Evolutionary conservation across 2,888 invertebrate species (phyloP).

Genomic region (Agrochola macilenta): DNA sequence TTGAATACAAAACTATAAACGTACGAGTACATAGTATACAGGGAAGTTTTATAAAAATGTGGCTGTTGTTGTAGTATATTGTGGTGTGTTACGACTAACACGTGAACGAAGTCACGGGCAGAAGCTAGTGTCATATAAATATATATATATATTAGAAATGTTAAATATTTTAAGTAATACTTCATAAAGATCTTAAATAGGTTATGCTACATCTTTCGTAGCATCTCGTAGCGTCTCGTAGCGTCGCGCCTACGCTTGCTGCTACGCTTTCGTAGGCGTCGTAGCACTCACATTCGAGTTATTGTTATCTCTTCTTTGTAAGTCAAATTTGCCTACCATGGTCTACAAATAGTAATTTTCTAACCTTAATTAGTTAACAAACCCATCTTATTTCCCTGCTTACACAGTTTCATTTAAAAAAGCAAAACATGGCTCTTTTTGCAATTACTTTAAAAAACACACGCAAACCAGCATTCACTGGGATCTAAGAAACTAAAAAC

Average conservation of each 20-base stretch:
- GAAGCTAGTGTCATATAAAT: no score
- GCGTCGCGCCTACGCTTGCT: conserved; percentile 9
- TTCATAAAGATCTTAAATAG: background rate
- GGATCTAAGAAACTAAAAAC: background rate
- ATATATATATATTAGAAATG: no score
- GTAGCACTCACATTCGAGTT: background rate
- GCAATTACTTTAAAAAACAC: background rate
- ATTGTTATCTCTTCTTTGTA: background rate
- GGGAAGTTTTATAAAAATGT: no score
- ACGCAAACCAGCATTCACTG: background rate
- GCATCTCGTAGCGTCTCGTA: conserved; percentile 24
- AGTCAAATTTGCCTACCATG: background rate
- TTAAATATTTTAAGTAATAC: no score
- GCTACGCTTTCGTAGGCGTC: conserved; percentile 27
- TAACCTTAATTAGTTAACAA: background rate
- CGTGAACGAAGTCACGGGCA: no score
- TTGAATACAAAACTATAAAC: no score
- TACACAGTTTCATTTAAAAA: background rate
- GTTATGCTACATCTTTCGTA: background rate
- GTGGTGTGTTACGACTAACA: no score
- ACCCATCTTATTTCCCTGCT: background rate
- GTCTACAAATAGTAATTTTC: background rate
- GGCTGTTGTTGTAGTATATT: no score
- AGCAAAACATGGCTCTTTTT: background rate
- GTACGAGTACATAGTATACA: no score